Conservation (phyloP, 2,888 invertebrate species). For the Folsomia manolachei region DNA sequence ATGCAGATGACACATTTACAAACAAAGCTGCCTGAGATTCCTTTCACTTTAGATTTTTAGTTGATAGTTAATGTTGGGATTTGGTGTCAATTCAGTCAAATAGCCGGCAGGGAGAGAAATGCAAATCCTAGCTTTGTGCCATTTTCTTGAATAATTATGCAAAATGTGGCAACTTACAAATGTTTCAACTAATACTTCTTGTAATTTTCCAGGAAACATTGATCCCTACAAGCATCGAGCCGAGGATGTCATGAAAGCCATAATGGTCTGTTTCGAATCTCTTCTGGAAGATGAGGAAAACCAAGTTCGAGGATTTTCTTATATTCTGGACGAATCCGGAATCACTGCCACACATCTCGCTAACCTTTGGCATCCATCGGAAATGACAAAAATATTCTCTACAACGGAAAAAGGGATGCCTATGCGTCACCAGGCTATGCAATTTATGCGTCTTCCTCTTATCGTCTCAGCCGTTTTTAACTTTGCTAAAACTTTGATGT, state of each 20-base stretch:
- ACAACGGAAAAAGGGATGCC: constrained; percentile 80
- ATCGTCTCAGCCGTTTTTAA: constrained; percentile 73
- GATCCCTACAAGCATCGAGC: constrained; percentile 74
- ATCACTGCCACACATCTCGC: constrained; percentile 75
- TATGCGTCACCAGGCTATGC: constrained; percentile 73
- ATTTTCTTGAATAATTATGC: too few species aligned
- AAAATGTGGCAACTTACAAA: too few species aligned
- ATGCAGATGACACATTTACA: too few species aligned
- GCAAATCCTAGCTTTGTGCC: too few species aligned
- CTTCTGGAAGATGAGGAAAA: constrained; percentile 77
- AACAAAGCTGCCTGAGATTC: too few species aligned
- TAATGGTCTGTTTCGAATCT: constrained; percentile 73
- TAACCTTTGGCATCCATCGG: constrained; percentile 71
- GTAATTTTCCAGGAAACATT: constrained; percentile 65
- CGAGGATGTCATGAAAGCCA: constrained; percentile 73
- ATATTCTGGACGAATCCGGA: constrained; percentile 77
- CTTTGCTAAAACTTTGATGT: constrained; percentile 67
- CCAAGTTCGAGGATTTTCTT: constrained; percentile 74
- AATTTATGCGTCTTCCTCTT: constrained; percentile 69
- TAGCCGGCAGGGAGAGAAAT: too few species aligned
- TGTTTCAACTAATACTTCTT: too few species aligned
- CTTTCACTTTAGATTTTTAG: too few species aligned
- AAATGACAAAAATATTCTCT: constrained; percentile 71
- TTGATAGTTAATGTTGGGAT: too few species aligned
- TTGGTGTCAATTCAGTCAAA: too few species aligned